Evolutionary conservation across 1,140 invertebrate species (phyloP), one percentile per base, ranked within the genome.

Genomic region (Mizuhopecten yessoensis): DNA sequence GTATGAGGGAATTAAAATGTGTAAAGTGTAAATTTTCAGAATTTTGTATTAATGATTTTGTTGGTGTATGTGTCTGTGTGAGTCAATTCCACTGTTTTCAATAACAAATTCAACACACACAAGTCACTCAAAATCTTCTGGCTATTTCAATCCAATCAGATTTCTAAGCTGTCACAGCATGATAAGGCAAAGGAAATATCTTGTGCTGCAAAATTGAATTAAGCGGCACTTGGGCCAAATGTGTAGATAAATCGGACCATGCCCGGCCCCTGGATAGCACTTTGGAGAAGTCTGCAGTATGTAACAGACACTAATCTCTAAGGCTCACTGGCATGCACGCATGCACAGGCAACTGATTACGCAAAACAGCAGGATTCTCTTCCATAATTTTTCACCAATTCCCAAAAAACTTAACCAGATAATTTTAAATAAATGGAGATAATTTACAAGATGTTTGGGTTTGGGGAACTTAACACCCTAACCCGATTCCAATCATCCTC

Each of bases 141-240:
- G 57, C 57, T 29, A 75, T 75, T 75, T 75, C 57, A 75, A 75
- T 75, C 57, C 57, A 75, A 75, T 75, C 57, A n/a, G 57, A 75
- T 75, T 75, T 75, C 57, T 75, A 75, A 75, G 57, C 57, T 75
- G 57, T 75, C 57, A 75, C n/a, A 75, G 57, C 57, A 75, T 75
- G 57, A 75, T 75, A 75, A 75, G 57, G 29, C 23, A 75, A 75
- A 75, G 11, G 57, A 75, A 75, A n/a, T 75, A 75, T 75, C 57
- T 75, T 29, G 23, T n/a, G 57, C 2, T 29, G 57, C 29, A 75
- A 75, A 75, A 75, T 75, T 75, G 57, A 75, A 75, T 75, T 75
- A 75, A 29, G n/a, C n/a, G 57, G 57, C 57, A 75, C 57, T 75
- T 75, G 57, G 57, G 57, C 57, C 57, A 75, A 75, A 75, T 75